These are phyloP conservation scores for Philopedon plagiatum DNA, from an alignment of 2,888 invertebrate species.

Conservation along the genomic window DNA sequence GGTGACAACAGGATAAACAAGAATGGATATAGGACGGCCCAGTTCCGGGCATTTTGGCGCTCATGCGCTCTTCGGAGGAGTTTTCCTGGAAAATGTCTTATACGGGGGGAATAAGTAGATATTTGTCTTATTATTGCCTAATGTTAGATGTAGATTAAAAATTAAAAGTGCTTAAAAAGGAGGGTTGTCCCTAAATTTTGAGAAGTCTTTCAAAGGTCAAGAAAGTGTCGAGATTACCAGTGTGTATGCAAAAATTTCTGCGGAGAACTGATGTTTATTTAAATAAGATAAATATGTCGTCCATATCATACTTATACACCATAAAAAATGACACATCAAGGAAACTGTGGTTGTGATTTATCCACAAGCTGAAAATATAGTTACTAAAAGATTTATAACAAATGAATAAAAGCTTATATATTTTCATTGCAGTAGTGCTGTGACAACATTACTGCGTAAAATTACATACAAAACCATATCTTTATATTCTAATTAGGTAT, in stretches of 20 bases:
- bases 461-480: background rate
- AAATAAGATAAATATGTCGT: background rate
- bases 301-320: background rate
- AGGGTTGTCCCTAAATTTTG: no score
- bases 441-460: background rate
- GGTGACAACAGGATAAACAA: slow-evolving; percentile 24
- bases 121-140: background rate
- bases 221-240: no score
- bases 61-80: slow-evolving; percentile 3
- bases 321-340: background rate
- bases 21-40: slow-evolving; percentile 34
- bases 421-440: no score
- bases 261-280: background rate
- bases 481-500: background rate
- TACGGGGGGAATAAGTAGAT: background rate
- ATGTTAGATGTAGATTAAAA: background rate
- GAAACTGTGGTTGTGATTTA: background rate
- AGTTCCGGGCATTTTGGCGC: background rate
- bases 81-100: background rate
- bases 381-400: background rate
- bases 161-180: no score
- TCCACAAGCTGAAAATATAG: background rate
- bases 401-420: background rate
- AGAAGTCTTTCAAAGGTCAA: no score
- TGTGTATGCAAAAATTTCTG: no score